phyloP scores from a whole-genome alignment of 2,113 vertebrate genomes.

The Oryctolagus cuniculus region DNA sequence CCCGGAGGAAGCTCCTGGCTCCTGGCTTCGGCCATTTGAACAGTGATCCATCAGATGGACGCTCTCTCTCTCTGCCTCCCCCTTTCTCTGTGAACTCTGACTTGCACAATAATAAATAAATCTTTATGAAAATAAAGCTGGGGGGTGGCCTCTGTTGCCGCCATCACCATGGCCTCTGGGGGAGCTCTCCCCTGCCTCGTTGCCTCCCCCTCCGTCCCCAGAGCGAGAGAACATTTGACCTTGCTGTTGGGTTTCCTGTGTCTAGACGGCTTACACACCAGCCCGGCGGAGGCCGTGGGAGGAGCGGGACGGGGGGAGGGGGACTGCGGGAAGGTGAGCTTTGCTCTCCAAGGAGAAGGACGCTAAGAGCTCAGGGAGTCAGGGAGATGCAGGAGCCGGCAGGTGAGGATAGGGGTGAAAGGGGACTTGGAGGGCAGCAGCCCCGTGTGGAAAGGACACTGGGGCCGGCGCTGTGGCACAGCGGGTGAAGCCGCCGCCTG shows the following conservation, averaged over 20 bases:
- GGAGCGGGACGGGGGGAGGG: too few relatives aligned
- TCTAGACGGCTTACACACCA: rapidly evolving
- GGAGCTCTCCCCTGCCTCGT: rapidly evolving
- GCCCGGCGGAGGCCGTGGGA: neutral
- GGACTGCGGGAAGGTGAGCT: neutral
- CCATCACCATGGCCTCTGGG: rapidly evolving
- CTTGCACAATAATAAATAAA: too few relatives aligned
- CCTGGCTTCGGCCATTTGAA: too few relatives aligned
- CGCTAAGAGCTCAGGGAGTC: neutral
- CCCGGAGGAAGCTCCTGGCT: too few relatives aligned
- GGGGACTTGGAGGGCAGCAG: neutral
- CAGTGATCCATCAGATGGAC: too few relatives aligned
- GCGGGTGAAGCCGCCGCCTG: too few relatives aligned
- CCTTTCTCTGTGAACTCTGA: too few relatives aligned
- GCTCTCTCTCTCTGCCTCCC: too few relatives aligned
- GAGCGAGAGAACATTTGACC: too few relatives aligned
- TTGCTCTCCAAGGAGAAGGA: neutral
- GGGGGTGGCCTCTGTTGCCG: rapidly evolving
- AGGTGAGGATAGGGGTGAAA: neutral
- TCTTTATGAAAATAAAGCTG: too few relatives aligned
- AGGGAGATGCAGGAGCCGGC: rapidly evolving
- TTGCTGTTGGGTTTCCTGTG: neutral
- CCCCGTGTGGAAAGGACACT: too few relatives aligned
- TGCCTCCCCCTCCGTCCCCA: rapidly evolving
- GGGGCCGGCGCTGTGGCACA: neutral